Evolutionary conservation across 2,888 invertebrate species (phyloP).

Genomic region (Invenusta paracnida): DNA sequence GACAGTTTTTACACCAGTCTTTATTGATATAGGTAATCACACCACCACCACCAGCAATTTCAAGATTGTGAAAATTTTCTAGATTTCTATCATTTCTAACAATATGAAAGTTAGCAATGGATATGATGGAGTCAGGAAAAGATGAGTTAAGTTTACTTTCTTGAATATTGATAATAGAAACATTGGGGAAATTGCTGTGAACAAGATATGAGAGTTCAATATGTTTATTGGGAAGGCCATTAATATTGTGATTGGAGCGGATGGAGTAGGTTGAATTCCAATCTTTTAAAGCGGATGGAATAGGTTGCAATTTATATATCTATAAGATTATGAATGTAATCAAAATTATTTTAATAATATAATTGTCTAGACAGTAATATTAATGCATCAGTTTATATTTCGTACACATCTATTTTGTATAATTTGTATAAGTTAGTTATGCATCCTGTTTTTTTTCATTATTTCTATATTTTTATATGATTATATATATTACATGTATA

Average conservation of each 20-base stretch:
- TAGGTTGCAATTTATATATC: no score
- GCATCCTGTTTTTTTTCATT: no score
- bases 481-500: no score
- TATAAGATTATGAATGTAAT: no score
- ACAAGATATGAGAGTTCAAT: not conserved
- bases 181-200: slow-evolving; percentile 2
- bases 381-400: no score
- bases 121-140: slow-evolving; percentile 29
- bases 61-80: slow-evolving; percentile 29
- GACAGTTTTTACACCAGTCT: slow-evolving; percentile 29
- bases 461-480: no score
- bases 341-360: no score
- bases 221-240: not conserved
- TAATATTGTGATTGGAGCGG: not conserved
- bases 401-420: no score
- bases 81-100: slow-evolving; percentile 29
- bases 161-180: slow-evolving; percentile 25
- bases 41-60: slow-evolving; percentile 26
- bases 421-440: no score
- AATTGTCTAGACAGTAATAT: no score
- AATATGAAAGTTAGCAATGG: slow-evolving; percentile 29
- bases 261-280: no score
- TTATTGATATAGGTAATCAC: slow-evolving; percentile 29
- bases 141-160: slow-evolving; percentile 26
- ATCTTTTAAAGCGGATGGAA: no score